A percentile compares a stretch with the other conserved stretches of the same genome.
These are phyloP conservation scores for Heliocidaris erythrogramma DNA, from an alignment of 35 echinoderm and acorn worm genomes.

Conservation along the genomic window DNA sequence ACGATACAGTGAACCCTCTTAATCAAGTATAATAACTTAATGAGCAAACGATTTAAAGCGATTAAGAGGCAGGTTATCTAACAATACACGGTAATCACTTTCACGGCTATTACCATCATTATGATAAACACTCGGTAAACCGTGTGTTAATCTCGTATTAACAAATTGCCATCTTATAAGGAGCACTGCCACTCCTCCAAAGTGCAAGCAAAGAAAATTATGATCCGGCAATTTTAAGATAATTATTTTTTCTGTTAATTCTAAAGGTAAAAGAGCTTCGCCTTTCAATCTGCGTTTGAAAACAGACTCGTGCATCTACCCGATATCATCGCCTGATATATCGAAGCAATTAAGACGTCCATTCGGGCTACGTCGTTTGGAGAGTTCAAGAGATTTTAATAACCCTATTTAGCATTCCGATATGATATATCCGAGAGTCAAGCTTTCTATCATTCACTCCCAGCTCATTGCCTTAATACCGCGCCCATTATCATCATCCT, in stretches of 20 bases:
- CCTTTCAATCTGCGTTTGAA: background rate
- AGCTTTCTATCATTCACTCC: background rate
- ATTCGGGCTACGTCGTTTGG: background rate
- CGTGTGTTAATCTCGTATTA: background rate
- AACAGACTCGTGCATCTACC: background rate
- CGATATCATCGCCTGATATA: background rate
- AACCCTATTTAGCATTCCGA: background rate
- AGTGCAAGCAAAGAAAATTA: background rate
- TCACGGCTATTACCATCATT: background rate
- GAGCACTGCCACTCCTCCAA: background rate
- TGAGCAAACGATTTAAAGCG: background rate
- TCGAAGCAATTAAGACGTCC: slow-evolving; percentile 2
- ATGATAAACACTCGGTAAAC: background rate
- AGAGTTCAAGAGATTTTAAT: slow-evolving; percentile 3
- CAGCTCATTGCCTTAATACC: background rate
- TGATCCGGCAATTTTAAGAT: background rate
- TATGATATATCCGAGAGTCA: background rate
- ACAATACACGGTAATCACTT: background rate
- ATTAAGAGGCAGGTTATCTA: background rate
- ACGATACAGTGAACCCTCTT: background rate
- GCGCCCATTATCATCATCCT: slow-evolving; percentile 1
- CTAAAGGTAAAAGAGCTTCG: background rate
- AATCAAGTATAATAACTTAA: background rate
- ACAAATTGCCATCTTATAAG: background rate
- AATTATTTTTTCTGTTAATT: background rate